Percentiles rank a stretch among this genome's conserved stretches.
Evolutionary conservation across 2,797 vertebrate genomes (phyloP).

Genomic region (Xenentodon cancila): DNA sequence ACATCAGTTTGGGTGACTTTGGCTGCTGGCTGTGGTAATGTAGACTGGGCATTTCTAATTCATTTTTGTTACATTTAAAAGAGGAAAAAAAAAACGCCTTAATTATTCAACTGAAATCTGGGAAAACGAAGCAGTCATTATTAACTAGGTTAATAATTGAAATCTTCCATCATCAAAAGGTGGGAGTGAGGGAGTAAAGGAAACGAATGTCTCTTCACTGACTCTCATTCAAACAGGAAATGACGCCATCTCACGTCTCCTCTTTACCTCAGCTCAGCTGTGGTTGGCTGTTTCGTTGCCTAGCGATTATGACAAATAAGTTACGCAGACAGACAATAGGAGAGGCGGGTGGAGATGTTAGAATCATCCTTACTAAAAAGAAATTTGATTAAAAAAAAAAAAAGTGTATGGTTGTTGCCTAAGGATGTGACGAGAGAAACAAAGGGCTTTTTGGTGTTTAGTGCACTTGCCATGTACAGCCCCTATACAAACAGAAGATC

Average conservation of each 20-base stretch:
- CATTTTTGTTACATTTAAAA: too few relatives aligned
- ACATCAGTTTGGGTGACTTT: too few relatives aligned
- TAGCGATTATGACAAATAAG: slow-evolving; percentile 77
- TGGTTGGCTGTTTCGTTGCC: slow-evolving; percentile 73
- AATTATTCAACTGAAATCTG: too few relatives aligned
- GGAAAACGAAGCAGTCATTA: slow-evolving; percentile 10
- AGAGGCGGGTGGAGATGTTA: slow-evolving; percentile 27
- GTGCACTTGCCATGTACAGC: slow-evolving; percentile 1
- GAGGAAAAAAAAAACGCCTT: too few relatives aligned
- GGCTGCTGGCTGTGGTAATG: too few relatives aligned
- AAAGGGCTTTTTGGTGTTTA: slow-evolving; percentile 13
- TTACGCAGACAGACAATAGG: slow-evolving; percentile 48
- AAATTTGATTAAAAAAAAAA: slow-evolving; percentile 28
- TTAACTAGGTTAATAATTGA: too few relatives aligned
- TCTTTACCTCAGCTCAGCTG: slow-evolving; percentile 56
- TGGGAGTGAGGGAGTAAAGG: slow-evolving; percentile 17
- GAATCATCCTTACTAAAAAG: slow-evolving; percentile 19
- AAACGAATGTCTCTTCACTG: slow-evolving; percentile 67
- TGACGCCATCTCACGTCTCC: slow-evolving; percentile 65
- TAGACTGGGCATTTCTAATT: too few relatives aligned
- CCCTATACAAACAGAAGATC: slow-evolving; percentile 5
- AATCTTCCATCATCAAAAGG: too few relatives aligned
- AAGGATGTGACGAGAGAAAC: slow-evolving; percentile 25
- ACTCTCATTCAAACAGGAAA: slow-evolving; percentile 74
- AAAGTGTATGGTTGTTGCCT: slow-evolving; percentile 7